Conservation (phyloP, 2,888 invertebrate genomes). For the Pteria penguin region DNA sequence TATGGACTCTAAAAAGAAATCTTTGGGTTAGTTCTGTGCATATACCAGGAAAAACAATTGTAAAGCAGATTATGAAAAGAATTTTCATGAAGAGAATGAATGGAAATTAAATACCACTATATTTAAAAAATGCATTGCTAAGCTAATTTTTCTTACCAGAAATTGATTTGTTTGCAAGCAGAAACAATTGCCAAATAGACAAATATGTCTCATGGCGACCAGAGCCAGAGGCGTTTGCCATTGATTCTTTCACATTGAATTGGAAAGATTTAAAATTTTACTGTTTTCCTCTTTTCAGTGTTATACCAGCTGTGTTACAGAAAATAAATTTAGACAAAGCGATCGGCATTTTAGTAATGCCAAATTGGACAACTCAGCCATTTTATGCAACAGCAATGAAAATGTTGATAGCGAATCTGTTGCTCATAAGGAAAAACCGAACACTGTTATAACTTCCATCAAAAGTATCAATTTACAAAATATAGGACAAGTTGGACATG, state of each 20-base stretch:
- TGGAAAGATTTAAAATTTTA: not conserved
- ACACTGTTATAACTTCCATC: not conserved
- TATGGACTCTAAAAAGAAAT: not conserved
- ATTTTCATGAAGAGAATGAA: constrained; percentile 12
- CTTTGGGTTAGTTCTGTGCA: not conserved
- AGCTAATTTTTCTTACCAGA: constrained; percentile 10
- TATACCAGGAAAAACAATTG: not conserved
- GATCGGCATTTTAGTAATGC: constrained; percentile 4
- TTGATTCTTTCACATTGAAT: constrained; percentile 16
- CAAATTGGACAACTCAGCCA: constrained; percentile 22
- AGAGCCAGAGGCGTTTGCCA: constrained; percentile 21
- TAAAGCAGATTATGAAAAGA: constrained; percentile 17
- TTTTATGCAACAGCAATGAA: constrained; percentile 11
- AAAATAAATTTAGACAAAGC: not conserved
- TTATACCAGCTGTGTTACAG: constrained; percentile 18
- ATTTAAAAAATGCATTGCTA: not conserved
- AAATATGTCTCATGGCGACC: constrained; percentile 25
- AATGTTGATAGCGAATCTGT: not conserved
- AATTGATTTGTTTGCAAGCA: constrained; percentile 8
- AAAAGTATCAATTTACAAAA: constrained; percentile 2
- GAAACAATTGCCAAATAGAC: not conserved
- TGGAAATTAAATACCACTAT: constrained; percentile 3
- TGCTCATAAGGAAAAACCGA: not conserved
- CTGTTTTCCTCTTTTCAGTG: constrained; percentile 13
- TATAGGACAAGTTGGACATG: constrained; percentile 12